phyloP scores from a whole-genome alignment of 2,888 invertebrate genomes.

The Mylabris sibirica region DNA sequence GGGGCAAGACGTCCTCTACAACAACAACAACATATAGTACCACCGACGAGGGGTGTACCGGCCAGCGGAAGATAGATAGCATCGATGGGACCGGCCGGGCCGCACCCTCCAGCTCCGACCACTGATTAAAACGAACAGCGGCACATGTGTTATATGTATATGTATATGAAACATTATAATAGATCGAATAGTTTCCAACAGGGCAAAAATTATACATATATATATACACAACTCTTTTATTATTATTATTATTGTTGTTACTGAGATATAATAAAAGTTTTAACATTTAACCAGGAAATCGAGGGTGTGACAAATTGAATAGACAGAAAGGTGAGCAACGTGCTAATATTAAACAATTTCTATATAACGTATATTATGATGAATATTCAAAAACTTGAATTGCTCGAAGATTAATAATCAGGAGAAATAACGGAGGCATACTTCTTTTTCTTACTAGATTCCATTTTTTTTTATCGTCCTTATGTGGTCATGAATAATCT shows the following conservation, averaged over 20 bases:
- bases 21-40: neutral
- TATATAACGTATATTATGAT: neutral
- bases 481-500: slow-evolving; percentile 3
- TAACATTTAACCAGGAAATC: neutral
- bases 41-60: slow-evolving; percentile 50
- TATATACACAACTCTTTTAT: too few species aligned
- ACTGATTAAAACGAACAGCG: slow-evolving; percentile 28
- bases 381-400: neutral
- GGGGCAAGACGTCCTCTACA: slow-evolving; percentile 2
- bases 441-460: too few species aligned
- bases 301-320: slow-evolving; percentile 3
- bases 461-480: too few species aligned
- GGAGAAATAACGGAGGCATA: neutral
- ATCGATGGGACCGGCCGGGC: slow-evolving; percentile 53
- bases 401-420: neutral
- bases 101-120: slow-evolving; percentile 47
- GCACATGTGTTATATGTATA: neutral
- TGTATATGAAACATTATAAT: neutral
- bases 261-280: neutral
- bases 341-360: slow-evolving; percentile 11
- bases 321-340: slow-evolving; percentile 3
- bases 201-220: slow-evolving; percentile 4
- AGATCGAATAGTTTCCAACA: neutral
- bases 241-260: neutral
- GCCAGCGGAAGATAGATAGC: slow-evolving; percentile 54